Percentiles rank a stretch among this genome's conserved stretches.
Evolutionary conservation across 2,113 vertebrate genomes (phyloP).

Genomic region (Rhinolophus sinicus): DNA sequence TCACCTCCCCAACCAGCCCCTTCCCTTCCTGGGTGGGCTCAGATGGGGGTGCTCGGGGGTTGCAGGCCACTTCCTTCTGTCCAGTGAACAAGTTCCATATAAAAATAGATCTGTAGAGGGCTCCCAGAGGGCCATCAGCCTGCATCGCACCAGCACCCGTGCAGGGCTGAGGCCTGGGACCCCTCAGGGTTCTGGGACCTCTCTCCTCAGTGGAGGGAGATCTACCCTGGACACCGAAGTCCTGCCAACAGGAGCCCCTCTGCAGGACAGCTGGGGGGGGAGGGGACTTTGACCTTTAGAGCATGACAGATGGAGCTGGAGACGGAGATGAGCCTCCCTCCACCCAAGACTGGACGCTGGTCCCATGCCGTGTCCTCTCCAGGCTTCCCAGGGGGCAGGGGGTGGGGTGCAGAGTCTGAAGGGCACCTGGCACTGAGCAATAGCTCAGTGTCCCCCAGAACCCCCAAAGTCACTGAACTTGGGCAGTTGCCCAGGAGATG

Average conservation of each 20-base stretch:
- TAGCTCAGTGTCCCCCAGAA: not conserved
- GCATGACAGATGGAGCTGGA: not conserved
- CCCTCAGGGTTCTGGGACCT: conserved; percentile 65
- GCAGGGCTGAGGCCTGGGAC: conserved; percentile 46
- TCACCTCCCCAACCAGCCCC: not conserved
- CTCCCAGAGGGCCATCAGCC: not conserved
- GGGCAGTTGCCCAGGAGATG: not conserved
- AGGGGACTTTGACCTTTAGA: not conserved
- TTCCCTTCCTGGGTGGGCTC: conserved; percentile 48
- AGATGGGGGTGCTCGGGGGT: not conserved
- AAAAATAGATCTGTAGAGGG: conserved; percentile 79
- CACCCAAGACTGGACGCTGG: not conserved
- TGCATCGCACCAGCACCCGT: not conserved
- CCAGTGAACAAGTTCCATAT: conserved; percentile 63
- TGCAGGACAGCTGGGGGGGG: not conserved
- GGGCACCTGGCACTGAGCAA: not conserved
- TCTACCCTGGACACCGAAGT: conserved; percentile 77
- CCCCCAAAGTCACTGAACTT: not conserved
- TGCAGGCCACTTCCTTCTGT: conserved; percentile 3
- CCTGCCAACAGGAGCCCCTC: conserved; percentile 10
- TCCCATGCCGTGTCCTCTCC: not conserved
- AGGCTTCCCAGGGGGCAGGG: not conserved
- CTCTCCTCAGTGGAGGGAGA: conserved; percentile 51
- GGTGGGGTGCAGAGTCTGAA: not conserved
- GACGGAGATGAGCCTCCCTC: not conserved